Evolutionary conservation across 2,888 invertebrate genomes (phyloP).

Genomic region (Lomographa bimaculata): DNA sequence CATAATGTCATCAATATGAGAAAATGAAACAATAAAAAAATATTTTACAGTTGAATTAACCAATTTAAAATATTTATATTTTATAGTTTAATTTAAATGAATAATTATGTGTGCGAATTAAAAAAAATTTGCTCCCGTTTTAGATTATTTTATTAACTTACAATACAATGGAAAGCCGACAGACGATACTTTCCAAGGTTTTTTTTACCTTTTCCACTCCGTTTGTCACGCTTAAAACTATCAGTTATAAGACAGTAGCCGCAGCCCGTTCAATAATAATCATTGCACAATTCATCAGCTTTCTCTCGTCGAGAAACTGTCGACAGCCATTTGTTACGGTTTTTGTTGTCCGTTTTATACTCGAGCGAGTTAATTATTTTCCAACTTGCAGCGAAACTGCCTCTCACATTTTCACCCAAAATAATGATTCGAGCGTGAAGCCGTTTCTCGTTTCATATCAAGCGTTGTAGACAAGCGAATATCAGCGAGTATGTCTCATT

Average conservation of each 20-base stretch:
- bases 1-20: too few relatives aligned
- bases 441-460: constrained; percentile 5
- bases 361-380: constrained; percentile 31
- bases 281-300: constrained; percentile 42
- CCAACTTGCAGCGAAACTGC: constrained; percentile 17
- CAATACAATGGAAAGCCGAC: too few relatives aligned
- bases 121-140: too few relatives aligned
- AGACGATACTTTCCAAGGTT: constrained; percentile 26
- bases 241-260: constrained; percentile 31
- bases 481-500: constrained; percentile 42
- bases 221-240: constrained; percentile 36
- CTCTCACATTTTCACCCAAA: constrained; percentile 21
- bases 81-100: too few relatives aligned
- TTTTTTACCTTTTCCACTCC: constrained; percentile 33
- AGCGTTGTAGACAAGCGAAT: constrained; percentile 26
- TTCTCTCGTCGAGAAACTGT: constrained; percentile 44
- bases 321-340: constrained; percentile 37
- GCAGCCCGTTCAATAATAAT: constrained; percentile 39
- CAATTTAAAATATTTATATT: too few relatives aligned
- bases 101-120: too few relatives aligned
- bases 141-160: too few relatives aligned
- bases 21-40: too few relatives aligned
- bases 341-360: constrained; percentile 29
- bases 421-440: constrained; percentile 5
- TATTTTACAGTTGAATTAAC: too few relatives aligned